Percentiles rank a stretch among this genome's conserved stretches.
phyloP scores from a whole-genome alignment of 2,797 vertebrate species.

The Huso huso region DNA sequence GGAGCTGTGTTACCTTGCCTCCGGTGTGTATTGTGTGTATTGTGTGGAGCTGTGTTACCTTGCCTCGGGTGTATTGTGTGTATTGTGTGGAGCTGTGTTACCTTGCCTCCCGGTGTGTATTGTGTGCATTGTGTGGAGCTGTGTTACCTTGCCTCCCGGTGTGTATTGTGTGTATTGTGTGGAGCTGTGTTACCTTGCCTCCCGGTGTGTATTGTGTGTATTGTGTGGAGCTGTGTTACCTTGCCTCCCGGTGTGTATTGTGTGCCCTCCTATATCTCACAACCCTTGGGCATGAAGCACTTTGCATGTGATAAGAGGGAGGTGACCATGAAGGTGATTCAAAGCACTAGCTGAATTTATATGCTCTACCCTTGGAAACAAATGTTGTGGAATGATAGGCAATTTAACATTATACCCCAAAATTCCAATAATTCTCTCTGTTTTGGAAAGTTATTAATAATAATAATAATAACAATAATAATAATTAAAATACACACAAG shows the following conservation, averaged over 20 bases:
- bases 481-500: too few relatives aligned
- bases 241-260: slow-evolving; percentile 22
- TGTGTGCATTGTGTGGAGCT: not conserved
- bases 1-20: too few relatives aligned
- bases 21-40: too few relatives aligned
- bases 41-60: too few relatives aligned
- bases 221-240: slow-evolving; percentile 20
- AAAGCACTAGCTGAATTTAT: slow-evolving; percentile 35
- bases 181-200: too few relatives aligned
- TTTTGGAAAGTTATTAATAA: too few relatives aligned
- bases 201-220: slow-evolving; percentile 11
- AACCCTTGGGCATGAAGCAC: slow-evolving; percentile 21
- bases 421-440: too few relatives aligned
- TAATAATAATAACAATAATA: too few relatives aligned
- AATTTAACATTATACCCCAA: not conserved
- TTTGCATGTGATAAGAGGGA: slow-evolving; percentile 49
- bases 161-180: too few relatives aligned
- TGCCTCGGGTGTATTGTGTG: too few relatives aligned
- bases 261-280: slow-evolving; percentile 22
- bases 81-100: too few relatives aligned
- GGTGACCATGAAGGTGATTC: slow-evolving; percentile 54
- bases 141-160: too few relatives aligned
- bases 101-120: not conserved
- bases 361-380: slow-evolving; percentile 39
- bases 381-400: slow-evolving; percentile 15